phyloP scores from a whole-genome alignment of 2,888 invertebrate species.

The Psylliodes chrysocephalus region DNA sequence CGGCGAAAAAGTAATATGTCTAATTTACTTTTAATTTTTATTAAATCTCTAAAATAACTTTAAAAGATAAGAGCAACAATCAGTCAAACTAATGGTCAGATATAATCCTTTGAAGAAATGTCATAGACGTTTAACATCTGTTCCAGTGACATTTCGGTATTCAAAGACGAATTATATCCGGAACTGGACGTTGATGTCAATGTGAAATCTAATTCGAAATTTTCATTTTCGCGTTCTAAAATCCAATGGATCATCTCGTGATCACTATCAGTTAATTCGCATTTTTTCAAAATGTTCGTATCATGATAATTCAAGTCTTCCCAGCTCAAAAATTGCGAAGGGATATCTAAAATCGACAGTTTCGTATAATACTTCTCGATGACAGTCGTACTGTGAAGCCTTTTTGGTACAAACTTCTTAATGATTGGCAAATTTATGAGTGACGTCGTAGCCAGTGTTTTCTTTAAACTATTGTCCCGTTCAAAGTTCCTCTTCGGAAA shows the following conservation, averaged over 20 bases:
- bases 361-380: slow-evolving; percentile 21
- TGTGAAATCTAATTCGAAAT: slow-evolving; percentile 11
- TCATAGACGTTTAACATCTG: slow-evolving; percentile 27
- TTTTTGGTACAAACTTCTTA: slow-evolving; percentile 26
- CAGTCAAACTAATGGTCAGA: slow-evolving; percentile 9
- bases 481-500: slow-evolving; percentile 32
- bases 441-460: slow-evolving; percentile 26
- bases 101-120: slow-evolving; percentile 6
- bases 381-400: slow-evolving; percentile 29
- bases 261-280: slow-evolving; percentile 33
- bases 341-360: slow-evolving; percentile 38
- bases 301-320: slow-evolving; percentile 21
- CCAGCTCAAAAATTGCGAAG: slow-evolving; percentile 36
- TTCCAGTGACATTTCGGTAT: slow-evolving; percentile 30
- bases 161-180: slow-evolving; percentile 30
- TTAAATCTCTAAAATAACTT: background rate
- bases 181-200: slow-evolving; percentile 35
- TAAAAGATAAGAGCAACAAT: slow-evolving; percentile 8
- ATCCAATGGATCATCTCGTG: slow-evolving; percentile 44
- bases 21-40: no score
- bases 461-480: slow-evolving; percentile 18
- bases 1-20: no score
- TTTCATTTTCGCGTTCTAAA: slow-evolving; percentile 34
- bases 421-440: slow-evolving; percentile 29
- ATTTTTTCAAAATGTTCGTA: slow-evolving; percentile 19